Conservation (phyloP, 2,797 vertebrate genomes). For the Xerus rutilus region DNA sequence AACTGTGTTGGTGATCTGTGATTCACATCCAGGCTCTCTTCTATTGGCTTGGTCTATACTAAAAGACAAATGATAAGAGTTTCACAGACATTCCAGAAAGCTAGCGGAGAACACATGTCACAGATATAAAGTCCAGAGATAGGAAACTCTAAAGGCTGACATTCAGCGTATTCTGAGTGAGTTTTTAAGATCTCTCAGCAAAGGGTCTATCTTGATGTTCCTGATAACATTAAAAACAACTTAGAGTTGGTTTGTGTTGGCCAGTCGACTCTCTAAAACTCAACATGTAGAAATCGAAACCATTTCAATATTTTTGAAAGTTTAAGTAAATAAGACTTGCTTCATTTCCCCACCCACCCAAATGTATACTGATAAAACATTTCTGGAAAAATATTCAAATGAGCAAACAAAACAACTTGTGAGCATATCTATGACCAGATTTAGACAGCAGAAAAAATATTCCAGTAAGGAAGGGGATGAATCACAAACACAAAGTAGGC, state of each 20-base stretch:
- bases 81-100: constrained; percentile 50
- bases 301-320: background rate
- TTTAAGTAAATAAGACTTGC: constrained; percentile 38
- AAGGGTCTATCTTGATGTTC: constrained; percentile 8
- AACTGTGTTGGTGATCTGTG: constrained; percentile 25
- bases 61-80: constrained; percentile 36
- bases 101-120: constrained; percentile 13
- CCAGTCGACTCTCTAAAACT: constrained; percentile 52
- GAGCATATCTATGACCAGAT: constrained; percentile 36
- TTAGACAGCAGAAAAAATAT: constrained; percentile 55
- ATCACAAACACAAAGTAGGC: constrained; percentile 49
- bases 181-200: constrained; percentile 46
- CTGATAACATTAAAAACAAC: constrained; percentile 16
- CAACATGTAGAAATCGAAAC: background rate
- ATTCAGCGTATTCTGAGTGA: constrained; percentile 6
- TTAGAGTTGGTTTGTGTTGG: background rate
- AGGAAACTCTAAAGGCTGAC: background rate
- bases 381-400: constrained; percentile 14
- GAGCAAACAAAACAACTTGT: constrained; percentile 46
- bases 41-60: background rate
- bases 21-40: constrained; percentile 25
- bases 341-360: background rate
- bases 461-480: constrained; percentile 48
- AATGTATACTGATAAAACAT: constrained; percentile 1
- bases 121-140: background rate